Conservation (phyloP, 2,113 vertebrate genomes). For the Nannospalax galili region DNA sequence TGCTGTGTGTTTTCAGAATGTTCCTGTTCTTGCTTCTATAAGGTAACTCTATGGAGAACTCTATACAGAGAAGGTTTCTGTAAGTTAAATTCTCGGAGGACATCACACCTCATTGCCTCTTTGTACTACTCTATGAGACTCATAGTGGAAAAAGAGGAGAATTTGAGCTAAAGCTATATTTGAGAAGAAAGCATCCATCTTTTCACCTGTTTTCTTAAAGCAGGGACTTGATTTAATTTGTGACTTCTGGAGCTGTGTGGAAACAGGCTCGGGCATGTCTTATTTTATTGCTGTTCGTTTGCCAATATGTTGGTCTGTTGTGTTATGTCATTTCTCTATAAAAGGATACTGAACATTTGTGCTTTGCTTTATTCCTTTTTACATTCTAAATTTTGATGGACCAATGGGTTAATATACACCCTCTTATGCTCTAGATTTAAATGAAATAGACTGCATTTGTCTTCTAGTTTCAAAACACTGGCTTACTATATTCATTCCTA, state of each 20-base stretch:
- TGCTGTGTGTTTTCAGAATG: neutral
- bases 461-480: neutral
- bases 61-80: neutral
- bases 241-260: neutral
- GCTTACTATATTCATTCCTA: neutral
- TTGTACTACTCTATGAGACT: neutral
- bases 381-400: neutral
- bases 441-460: neutral
- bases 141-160: neutral
- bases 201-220: neutral
- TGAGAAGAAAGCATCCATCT: conserved; percentile 3
- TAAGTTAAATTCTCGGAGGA: neutral
- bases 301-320: neutral
- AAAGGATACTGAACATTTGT: neutral
- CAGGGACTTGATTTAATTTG: neutral
- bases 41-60: neutral
- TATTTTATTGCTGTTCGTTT: neutral
- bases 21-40: conserved; percentile 33
- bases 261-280: neutral
- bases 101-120: neutral
- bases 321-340: neutral
- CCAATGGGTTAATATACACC: neutral
- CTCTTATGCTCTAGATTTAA: neutral
- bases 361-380: neutral
- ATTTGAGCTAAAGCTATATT: conserved; percentile 14